Base-by-base conservation (phyloP, 2,888 invertebrate species). In the Cenopis cana region DNA sequence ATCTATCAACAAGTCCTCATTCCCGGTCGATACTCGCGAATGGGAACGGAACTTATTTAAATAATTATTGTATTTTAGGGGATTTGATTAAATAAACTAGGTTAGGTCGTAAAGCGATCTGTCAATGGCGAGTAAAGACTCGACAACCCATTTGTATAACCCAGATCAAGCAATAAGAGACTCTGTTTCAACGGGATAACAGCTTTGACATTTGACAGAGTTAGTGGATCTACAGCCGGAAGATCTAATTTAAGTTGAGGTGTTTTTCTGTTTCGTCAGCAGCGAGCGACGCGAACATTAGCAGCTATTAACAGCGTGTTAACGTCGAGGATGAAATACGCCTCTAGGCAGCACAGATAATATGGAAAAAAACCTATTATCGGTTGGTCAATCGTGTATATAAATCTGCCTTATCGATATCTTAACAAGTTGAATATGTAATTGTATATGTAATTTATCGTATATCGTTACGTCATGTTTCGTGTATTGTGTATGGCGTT, bases 231-330 rank as follows among this genome's bases (percentile, higher is more conserved):
- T 54, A 77, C 78, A 84, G 79, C 81, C 80, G 83, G 85, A 83
- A 84, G 82, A 80, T 81, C 84, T 81, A 81, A 85, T 85, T 82
- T 82, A 79, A 81, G 81, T 78, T 78, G 82, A 80, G 81, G 78
- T 77, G 78, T 81, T 81, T 80, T 80, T 78, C 81, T 79, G 80
- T 81, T 85, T 86, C 83, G 84, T 85, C 86, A 86, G 74, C 74
- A 75, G 79, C 78, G 79, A 82, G 85, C 84, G 81, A 79, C 77
- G 77, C 75, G 79, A 77, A 81, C 83, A 88, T 87, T 89, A 87
- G 82, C 78, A 79, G 80, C 91, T 88, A 91, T 91, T 91, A 91
- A 87, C 86, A 82, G 78, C 82, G 78, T 87, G 86, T 90, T 87
- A 89, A 86, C 72, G 78, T 76, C 61, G 56, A 50, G 56, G 69